Evolutionary conservation across 2,113 vertebrate genomes (phyloP).

Genomic region (Notarius lentiginosus): DNA sequence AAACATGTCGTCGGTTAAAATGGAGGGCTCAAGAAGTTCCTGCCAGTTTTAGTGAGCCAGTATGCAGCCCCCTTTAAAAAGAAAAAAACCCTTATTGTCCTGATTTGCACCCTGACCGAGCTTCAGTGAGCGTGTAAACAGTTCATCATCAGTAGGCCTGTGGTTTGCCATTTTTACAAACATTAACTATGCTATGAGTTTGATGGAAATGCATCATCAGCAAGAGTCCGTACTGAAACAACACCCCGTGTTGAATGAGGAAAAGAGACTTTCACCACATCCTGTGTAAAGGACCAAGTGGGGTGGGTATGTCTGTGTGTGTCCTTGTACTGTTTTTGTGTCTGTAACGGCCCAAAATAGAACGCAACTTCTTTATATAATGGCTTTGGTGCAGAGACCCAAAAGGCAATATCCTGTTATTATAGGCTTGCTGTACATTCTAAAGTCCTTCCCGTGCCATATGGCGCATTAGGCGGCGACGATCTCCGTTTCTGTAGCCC

Average conservation of each 20-base stretch:
- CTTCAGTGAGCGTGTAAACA: slow-evolving; percentile 23
- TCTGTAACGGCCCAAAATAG: neutral
- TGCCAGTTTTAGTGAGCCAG: neutral
- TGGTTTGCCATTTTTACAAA: neutral
- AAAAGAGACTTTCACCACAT: slow-evolving; percentile 16
- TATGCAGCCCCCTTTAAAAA: neutral
- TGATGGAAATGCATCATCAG: slow-evolving; percentile 2
- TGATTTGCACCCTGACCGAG: neutral
- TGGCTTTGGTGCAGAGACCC: neutral
- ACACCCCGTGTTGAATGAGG: neutral
- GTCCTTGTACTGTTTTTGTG: slow-evolving; percentile 6
- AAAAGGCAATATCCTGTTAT: neutral
- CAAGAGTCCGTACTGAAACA: neutral
- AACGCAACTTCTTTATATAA: neutral
- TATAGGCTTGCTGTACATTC: neutral
- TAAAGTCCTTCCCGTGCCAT: too few relatives aligned
- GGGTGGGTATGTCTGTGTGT: neutral
- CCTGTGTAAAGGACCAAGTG: neutral
- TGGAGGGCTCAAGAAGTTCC: neutral
- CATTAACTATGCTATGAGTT: neutral
- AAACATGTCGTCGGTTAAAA: neutral
- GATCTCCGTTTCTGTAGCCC: too few relatives aligned
- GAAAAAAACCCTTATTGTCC: neutral
- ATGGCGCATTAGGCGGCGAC: too few relatives aligned
- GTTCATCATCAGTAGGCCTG: slow-evolving; percentile 9